Base-by-base conservation (phyloP, 2,888 invertebrate species). In the Zaprionus lineosus region DNA sequence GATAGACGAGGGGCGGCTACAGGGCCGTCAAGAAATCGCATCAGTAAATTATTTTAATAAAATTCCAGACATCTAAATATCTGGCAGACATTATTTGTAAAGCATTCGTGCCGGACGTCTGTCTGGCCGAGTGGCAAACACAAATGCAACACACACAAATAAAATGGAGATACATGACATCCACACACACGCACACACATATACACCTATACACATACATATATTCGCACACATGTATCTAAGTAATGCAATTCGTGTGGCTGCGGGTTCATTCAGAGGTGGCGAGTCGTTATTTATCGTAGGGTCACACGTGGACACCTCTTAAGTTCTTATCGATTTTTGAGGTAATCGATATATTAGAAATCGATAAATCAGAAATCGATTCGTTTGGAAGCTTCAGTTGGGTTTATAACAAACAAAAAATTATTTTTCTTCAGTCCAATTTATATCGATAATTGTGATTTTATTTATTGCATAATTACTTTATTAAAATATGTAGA, bases 1-100 rank as follows among this genome's bases (percentile, higher is more conserved):
- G 28, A 8, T 11, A 16, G 6, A n/a, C 9, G 18, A 21, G 33
- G 3, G 4, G 31, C 12, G 2, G 15, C 12, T n/a, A 11, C 21
- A 46, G 8, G 11, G 14, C 18, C 5, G 11, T 41, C 29, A 48
- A 60, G 64, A 69, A 46, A 59, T 56, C 31, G 34, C 33, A 62
- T 66, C 56, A 55, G 55, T 69, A 43, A 79, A 79, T 75, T 69
- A 76, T 74, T 81, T 81, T 58, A 74, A 69, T 81, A 16, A 69
- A 77, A 65, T 74, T 58, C 78, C 78, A 81, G 78, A 75, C 82
- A 73, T 48, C 52, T 61, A 55, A 71, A 74, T 66, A 74, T 74
- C 46, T 33, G 46, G 12, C 44, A 31, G 24, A 28, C 68, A 56
- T 58, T 50, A 57, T 66, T 65, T 60, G 60, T 48, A 31, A 40